Conservation (phyloP, 2,113 vertebrate genomes). For the Epinephelus lanceolatus region DNA sequence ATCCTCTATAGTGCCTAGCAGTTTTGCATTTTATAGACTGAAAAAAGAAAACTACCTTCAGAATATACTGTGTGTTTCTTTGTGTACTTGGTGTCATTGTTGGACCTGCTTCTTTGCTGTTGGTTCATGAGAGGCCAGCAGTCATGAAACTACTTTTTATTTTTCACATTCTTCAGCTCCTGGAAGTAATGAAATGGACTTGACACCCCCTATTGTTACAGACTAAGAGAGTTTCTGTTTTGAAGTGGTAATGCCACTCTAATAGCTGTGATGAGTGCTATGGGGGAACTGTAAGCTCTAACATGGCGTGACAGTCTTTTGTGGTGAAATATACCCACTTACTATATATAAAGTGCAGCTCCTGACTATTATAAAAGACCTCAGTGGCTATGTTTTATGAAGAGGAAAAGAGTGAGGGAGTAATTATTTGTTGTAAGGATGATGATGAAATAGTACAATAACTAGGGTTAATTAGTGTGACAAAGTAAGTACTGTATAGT, state of each 20-base stretch:
- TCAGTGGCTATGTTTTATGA: constrained; percentile 42
- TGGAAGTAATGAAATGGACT: constrained; percentile 66
- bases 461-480: constrained; percentile 32
- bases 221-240: constrained; percentile 73
- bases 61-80: not conserved
- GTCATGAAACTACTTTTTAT: constrained; percentile 44
- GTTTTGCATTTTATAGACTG: not conserved
- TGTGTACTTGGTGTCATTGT: not conserved
- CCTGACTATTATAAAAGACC: constrained; percentile 58
- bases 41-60: not conserved
- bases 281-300: constrained; percentile 72
- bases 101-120: not conserved
- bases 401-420: constrained; percentile 22
- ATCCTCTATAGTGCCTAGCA: not conserved
- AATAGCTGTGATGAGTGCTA: constrained; percentile 80
- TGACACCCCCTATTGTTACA: constrained; percentile 55
- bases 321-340: constrained; percentile 72
- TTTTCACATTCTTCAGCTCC: constrained; percentile 62
- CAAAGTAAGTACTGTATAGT: constrained; percentile 14
- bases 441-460: constrained; percentile 28
- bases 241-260: constrained; percentile 81
- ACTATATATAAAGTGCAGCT: constrained; percentile 63
- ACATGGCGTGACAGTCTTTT: constrained; percentile 76
- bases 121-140: constrained; percentile 29
- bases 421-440: constrained; percentile 41